These are phyloP conservation scores for Lepisosteus osseus DNA, from an alignment of 2,113 vertebrate species.

Conservation along the genomic window DNA sequence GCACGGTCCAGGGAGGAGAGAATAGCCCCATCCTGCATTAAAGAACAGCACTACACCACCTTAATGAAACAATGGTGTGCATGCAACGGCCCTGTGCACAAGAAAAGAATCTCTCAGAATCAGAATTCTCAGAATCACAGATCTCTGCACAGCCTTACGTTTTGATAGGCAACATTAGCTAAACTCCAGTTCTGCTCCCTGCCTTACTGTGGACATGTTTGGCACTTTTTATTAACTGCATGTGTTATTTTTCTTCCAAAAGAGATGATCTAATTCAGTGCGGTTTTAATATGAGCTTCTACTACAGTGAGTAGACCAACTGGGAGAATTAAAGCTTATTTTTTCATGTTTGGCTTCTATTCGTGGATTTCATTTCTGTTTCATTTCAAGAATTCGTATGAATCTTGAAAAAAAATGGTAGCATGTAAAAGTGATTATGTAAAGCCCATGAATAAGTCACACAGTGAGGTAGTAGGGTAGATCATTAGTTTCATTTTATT, in stretches of 20 bases:
- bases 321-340: background rate
- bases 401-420: background rate
- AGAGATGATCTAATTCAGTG: conserved; percentile 27
- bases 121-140: background rate
- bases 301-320: background rate
- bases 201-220: conserved; percentile 50
- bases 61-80: no score
- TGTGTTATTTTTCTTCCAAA: conserved; percentile 26
- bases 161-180: conserved; percentile 64
- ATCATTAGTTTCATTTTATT: no score
- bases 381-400: background rate
- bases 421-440: background rate
- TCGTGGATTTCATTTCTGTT: background rate
- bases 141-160: conserved; percentile 40
- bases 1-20: no score
- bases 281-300: conserved; percentile 16
- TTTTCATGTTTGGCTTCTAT: conserved; percentile 21
- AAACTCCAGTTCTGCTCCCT: conserved; percentile 66
- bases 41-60: no score
- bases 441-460: no score
- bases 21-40: no score
- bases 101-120: no score
- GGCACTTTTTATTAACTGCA: conserved; percentile 45
- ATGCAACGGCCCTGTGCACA: no score
- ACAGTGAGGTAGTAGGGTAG: no score